Percentiles rank a stretch among this genome's conserved stretches.
These are phyloP conservation scores for Numida meleagris DNA, from an alignment of 2,113 vertebrate genomes.

Conservation along the genomic window DNA sequence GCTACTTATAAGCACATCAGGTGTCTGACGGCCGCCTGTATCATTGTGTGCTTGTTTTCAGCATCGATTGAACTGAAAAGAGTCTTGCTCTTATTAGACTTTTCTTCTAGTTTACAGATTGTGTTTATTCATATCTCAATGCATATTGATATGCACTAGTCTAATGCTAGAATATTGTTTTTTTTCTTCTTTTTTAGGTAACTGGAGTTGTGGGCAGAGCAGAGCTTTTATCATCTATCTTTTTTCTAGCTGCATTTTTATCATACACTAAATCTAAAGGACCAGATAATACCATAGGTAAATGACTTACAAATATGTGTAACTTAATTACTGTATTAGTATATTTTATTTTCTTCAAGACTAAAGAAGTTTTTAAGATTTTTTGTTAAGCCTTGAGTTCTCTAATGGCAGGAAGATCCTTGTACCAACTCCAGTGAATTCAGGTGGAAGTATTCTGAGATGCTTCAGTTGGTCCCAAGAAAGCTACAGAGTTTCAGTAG, in stretches of 20 bases:
- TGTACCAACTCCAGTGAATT: not conserved
- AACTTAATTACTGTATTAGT: not conserved
- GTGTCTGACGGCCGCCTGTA: not conserved
- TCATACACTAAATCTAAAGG: conserved; percentile 95
- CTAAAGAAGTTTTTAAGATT: not conserved
- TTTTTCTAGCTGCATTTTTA: conserved; percentile 94
- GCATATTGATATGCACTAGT: not conserved
- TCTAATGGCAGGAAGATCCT: not conserved
- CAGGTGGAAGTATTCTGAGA: not conserved
- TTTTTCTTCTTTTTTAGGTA: conserved; percentile 78
- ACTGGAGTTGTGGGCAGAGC: conserved; percentile 97
- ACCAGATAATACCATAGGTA: conserved; percentile 91
- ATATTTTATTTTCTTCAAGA: not conserved
- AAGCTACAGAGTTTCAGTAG: not conserved
- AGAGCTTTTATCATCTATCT: conserved; percentile 96
- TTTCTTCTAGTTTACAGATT: not conserved
- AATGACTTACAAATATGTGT: not conserved
- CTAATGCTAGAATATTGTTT: not conserved
- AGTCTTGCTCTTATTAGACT: not conserved
- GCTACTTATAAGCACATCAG: too few relatives aligned
- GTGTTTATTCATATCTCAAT: not conserved
- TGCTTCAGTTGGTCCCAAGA: not conserved
- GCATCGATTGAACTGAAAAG: not conserved
- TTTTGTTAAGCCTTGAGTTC: not conserved
- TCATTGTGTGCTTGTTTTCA: not conserved